A percentile compares a stretch with the other conserved stretches of the same genome.
These are phyloP conservation scores for Scrobipalpa atriplicella DNA, from an alignment of 2,888 invertebrate genomes.

Conservation along the genomic window DNA sequence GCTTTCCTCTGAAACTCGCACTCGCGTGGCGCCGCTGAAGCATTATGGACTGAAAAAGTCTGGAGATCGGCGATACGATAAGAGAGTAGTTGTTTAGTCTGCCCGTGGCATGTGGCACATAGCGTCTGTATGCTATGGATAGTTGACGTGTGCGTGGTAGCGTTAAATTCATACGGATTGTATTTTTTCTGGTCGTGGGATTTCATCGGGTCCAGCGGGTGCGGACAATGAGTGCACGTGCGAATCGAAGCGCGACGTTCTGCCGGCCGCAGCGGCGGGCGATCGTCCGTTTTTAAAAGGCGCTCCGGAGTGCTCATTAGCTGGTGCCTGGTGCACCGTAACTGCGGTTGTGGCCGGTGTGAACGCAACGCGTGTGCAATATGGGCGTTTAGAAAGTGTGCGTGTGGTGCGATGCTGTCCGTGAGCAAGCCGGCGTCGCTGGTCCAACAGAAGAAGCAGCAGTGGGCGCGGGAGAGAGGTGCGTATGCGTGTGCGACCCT, in stretches of 20 bases:
- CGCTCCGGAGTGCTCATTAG: slow-evolving; percentile 69
- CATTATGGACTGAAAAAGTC: slow-evolving; percentile 61
- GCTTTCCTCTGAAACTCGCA: slow-evolving; percentile 73
- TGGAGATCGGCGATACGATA: slow-evolving; percentile 37
- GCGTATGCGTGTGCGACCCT: slow-evolving; percentile 50
- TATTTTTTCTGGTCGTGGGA: slow-evolving; percentile 49
- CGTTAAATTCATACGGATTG: slow-evolving; percentile 49
- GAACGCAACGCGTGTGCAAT: slow-evolving; percentile 73
- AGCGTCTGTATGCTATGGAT: slow-evolving; percentile 42
- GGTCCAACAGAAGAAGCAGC: slow-evolving; percentile 93
- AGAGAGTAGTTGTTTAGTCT: slow-evolving; percentile 23
- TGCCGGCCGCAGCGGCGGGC: slow-evolving; percentile 61
- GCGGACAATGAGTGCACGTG: slow-evolving; percentile 75
- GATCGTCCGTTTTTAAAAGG: slow-evolving; percentile 70
- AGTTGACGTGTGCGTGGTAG: slow-evolving; percentile 42
- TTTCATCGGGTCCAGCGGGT: slow-evolving; percentile 57
- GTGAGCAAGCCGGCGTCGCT: slow-evolving; percentile 84
- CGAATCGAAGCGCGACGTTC: slow-evolving; percentile 73
- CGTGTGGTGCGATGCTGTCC: slow-evolving; percentile 76
- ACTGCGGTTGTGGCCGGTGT: slow-evolving; percentile 65
- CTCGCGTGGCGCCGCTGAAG: slow-evolving; percentile 77
- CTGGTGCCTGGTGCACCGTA: slow-evolving; percentile 77
- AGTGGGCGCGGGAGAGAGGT: slow-evolving; percentile 98
- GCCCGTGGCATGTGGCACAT: slow-evolving; percentile 35
- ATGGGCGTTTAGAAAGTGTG: slow-evolving; percentile 79